Conservation (phyloP, 2,888 invertebrate genomes). For the Nasonia oneida region DNA sequence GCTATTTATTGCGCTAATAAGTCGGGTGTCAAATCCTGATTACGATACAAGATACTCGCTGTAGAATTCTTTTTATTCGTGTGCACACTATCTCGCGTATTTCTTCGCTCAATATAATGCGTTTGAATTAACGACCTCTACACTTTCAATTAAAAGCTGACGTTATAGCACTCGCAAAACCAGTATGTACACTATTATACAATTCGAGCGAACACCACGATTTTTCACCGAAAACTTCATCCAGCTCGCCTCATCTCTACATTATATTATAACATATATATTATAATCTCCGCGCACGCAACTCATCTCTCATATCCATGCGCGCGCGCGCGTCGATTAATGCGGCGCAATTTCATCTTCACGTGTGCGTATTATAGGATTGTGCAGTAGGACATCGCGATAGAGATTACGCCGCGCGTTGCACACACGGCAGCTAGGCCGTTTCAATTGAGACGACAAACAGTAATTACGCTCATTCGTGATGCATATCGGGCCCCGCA, state of each 20-base stretch:
- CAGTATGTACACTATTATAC: background rate
- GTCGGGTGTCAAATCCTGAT: slow-evolving; percentile 28
- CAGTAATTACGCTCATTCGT: slow-evolving; percentile 55
- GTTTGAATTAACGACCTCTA: background rate
- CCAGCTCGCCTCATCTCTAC: background rate
- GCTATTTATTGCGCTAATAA: slow-evolving; percentile 23
- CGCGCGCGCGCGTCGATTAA: slow-evolving; percentile 30
- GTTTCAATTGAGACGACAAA: slow-evolving; percentile 63
- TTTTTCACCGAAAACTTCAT: background rate
- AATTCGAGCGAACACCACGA: background rate
- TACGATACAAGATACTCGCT: slow-evolving; percentile 18
- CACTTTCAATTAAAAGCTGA: slow-evolving; percentile 9
- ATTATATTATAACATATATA: slow-evolving; percentile 18
- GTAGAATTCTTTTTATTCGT: background rate
- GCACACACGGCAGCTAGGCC: background rate
- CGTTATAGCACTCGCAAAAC: background rate
- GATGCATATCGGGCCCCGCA: slow-evolving; percentile 54
- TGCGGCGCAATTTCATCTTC: slow-evolving; percentile 34
- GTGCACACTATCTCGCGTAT: background rate
- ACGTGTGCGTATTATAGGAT: background rate
- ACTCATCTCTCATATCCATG: slow-evolving; percentile 34
- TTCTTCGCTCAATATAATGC: background rate
- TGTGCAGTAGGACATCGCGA: slow-evolving; percentile 50
- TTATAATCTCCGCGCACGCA: background rate
- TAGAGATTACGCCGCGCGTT: slow-evolving; percentile 36